A percentile compares a stretch with the other conserved stretches of the same genome.
Evolutionary conservation across 2,113 vertebrate genomes (phyloP).

Genomic region (Nannobrachium achirus): DNA sequence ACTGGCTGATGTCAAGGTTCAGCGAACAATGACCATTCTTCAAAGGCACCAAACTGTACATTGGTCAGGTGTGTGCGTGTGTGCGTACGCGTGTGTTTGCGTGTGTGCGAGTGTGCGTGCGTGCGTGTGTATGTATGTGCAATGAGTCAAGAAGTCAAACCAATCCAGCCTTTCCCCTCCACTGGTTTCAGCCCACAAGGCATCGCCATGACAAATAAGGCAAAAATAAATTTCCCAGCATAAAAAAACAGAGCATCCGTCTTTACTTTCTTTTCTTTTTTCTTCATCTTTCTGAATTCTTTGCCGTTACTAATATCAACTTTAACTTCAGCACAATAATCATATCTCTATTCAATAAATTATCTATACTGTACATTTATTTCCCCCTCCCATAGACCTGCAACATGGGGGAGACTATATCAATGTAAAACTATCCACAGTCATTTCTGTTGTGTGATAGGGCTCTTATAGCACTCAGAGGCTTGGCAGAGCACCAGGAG

Average conservation of each 20-base stretch:
- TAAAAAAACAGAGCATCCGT: constrained; percentile 63
- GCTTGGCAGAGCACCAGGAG: constrained; percentile 41
- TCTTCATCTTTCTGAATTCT: constrained; percentile 40
- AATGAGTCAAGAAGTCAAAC: constrained; percentile 71
- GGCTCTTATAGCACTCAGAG: constrained; percentile 31
- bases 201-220: constrained; percentile 84
- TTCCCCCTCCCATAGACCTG: constrained; percentile 68
- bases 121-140: constrained; percentile 52
- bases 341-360: constrained; percentile 86
- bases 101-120: not conserved
- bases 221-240: constrained; percentile 77
- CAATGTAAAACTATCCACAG: constrained; percentile 61
- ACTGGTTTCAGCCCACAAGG: constrained; percentile 73
- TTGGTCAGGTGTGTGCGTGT: constrained; percentile 58
- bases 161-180: constrained; percentile 64
- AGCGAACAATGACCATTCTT: constrained; percentile 62
- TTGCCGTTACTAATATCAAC: constrained; percentile 61
- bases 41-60: constrained; percentile 81
- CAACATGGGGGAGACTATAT: constrained; percentile 48
- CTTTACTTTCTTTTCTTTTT: constrained; percentile 33
- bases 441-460: constrained; percentile 36
- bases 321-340: constrained; percentile 63
- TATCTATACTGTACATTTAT: constrained; percentile 83
- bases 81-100: constrained; percentile 40
- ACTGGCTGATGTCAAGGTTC: constrained; percentile 67